A percentile compares a stretch with the other conserved stretches of the same genome.
phyloP scores from a whole-genome alignment of 2,113 vertebrate genomes.

The Chitala chitala region DNA sequence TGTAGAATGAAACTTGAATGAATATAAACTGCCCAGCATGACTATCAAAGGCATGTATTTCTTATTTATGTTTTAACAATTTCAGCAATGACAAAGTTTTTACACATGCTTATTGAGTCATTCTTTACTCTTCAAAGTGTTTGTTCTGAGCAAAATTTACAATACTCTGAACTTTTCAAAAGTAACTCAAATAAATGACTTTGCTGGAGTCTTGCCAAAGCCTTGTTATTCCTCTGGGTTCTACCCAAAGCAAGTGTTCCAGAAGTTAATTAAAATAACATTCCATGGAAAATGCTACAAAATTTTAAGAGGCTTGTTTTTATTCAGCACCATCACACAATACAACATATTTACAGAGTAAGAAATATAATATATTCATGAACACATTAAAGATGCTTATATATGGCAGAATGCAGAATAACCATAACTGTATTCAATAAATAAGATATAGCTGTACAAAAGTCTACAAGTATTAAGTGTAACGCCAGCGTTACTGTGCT shows the following conservation, averaged over 20 bases:
- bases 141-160: conserved; percentile 4
- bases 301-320: neutral
- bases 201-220: neutral
- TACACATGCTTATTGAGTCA: too few species aligned
- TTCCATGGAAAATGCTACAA: neutral
- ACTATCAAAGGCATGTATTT: too few species aligned
- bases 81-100: too few species aligned
- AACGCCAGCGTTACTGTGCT: conserved; percentile 50
- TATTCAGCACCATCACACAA: neutral
- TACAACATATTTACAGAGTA: neutral
- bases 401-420: neutral
- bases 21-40: too few species aligned
- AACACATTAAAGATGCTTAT: neutral
- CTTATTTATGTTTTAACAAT: too few species aligned
- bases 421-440: conserved; percentile 5
- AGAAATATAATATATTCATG: conserved; percentile 9
- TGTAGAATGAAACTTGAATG: too few species aligned
- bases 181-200: conserved; percentile 3
- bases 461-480: neutral
- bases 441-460: neutral
- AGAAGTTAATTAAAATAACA: neutral
- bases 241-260: neutral
- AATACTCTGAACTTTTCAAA: neutral
- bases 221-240: neutral
- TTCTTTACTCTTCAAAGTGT: neutral